Evolutionary conservation across 2,888 invertebrate genomes (phyloP), one percentile per base, ranked within the genome.

Genomic region (Gasteruption jaculator): DNA sequence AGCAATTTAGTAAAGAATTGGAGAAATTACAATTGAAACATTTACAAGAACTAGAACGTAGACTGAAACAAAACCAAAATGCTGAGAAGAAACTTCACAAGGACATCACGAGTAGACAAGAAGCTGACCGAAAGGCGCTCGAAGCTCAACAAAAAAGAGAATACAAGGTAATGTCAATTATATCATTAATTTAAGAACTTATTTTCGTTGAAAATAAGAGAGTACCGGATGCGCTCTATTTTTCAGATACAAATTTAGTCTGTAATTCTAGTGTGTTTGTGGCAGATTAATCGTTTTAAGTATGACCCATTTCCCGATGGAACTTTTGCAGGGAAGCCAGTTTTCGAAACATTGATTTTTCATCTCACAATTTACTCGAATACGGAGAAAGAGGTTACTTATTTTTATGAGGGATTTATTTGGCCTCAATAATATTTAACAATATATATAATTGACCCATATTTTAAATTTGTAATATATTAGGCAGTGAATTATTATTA

Each of bases 91-190:
- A 94, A 72, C 76, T 96, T 54, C 79, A 86, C 48, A 96, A 95
- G 72, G 92, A 94, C 68, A 93, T 96, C 59, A 81, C 85, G 29
- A 75, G 83, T 56, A 80, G 89, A 56, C 95, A 97, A 65, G 93
- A 95, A 54, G 83, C 85, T 54, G 96, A 97, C 66, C 79, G 91
- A 50, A 96, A 95, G 70, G 85, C 86, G 48, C 91, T 93, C 71
- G 89, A 90, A 68, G 77, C 86, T 56, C 90, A 91, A 68, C 91
- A 94, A 74, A 93, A 96, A 76, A 89, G 91, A 72, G 95, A 97
- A 74, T 97, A 97, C 76, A 90, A 90, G 76, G 69, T 69, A 53
- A 41, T 22, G n/a, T n/a, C n/a, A n/a, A n/a, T n/a, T n/a, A 32
- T 34, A 5, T 24, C 5, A 33, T 15, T 21, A n/a, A 24, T 18